Percentiles rank a stretch among this genome's conserved stretches.
These are phyloP conservation scores for Patella vulgata DNA, from an alignment of 1,140 invertebrate species.

Conservation along the genomic window DNA sequence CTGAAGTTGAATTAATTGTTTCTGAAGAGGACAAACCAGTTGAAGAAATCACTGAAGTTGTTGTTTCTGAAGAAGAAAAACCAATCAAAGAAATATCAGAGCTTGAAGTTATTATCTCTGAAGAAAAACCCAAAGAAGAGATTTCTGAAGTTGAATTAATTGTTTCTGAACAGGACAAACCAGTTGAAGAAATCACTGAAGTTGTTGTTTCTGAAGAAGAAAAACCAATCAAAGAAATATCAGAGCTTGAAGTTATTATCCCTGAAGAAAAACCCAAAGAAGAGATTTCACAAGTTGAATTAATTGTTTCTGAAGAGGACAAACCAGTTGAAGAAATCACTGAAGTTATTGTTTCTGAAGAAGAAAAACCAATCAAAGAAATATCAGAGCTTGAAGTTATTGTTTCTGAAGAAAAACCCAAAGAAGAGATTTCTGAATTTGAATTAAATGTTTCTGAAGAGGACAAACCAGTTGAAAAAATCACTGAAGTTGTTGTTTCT, in stretches of 20 bases:
- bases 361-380: not conserved
- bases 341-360: not conserved
- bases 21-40: not conserved
- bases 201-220: too few relatives aligned
- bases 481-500: too few relatives aligned
- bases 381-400: too few relatives aligned
- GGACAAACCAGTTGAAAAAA: too few relatives aligned
- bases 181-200: not conserved
- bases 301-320: not conserved
- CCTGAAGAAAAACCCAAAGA: not conserved
- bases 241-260: constrained; percentile 1
- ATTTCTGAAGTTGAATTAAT: not conserved
- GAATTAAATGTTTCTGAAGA: not conserved
- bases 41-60: too few relatives aligned
- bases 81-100: too few relatives aligned
- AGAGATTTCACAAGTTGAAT: not conserved
- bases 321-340: not conserved
- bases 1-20: not conserved
- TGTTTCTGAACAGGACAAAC: too few relatives aligned
- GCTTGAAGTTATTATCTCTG: not conserved
- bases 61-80: not conserved
- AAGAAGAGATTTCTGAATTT: constrained; percentile 4
- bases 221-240: not conserved
- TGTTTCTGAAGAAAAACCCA: not conserved
- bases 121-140: too few relatives aligned